Evolutionary conservation across 1,140 invertebrate species (phyloP).

Genomic region (Drosophila rufa): DNA sequence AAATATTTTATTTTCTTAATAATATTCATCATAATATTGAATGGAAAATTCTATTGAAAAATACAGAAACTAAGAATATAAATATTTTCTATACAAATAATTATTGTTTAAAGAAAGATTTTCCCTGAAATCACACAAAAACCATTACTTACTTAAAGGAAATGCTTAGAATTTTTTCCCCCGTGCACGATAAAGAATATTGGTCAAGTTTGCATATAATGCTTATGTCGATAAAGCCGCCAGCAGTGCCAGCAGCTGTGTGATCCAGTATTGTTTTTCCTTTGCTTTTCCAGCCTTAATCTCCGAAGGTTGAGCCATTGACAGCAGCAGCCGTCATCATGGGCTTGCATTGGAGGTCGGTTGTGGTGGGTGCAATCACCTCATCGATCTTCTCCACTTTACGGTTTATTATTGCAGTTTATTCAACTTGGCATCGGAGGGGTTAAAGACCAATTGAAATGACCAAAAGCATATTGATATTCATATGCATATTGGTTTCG

Average conservation of each 20-base stretch:
- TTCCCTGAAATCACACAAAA: background rate
- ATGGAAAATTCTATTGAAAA: too few species aligned
- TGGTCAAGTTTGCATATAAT: conserved; percentile 65
- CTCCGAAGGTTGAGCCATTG: conserved; percentile 46
- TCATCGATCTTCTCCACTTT: conserved; percentile 22
- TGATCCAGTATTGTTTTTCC: conserved; percentile 39
- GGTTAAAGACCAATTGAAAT: conserved; percentile 38
- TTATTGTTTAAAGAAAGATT: background rate
- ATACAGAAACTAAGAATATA: background rate
- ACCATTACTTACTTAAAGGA: background rate
- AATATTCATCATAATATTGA: background rate
- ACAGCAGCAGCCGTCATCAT: conserved; percentile 17
- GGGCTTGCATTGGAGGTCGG: conserved; percentile 23
- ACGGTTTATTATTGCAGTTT: conserved; percentile 37
- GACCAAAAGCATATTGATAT: conserved; percentile 47
- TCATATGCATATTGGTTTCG: conserved; percentile 39
- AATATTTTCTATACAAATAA: background rate
- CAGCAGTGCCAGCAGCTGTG: conserved; percentile 21
- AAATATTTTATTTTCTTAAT: background rate
- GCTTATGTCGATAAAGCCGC: conserved; percentile 50
- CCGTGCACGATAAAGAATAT: conserved; percentile 47
- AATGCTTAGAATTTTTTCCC: background rate
- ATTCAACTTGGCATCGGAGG: conserved; percentile 28
- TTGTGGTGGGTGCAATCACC: conserved; percentile 43
- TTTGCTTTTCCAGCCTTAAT: conserved; percentile 34